Percentiles rank a stretch among this genome's conserved stretches.
Conservation (phyloP, 2,888 invertebrate species). For the Rotaria sp. region DNA sequence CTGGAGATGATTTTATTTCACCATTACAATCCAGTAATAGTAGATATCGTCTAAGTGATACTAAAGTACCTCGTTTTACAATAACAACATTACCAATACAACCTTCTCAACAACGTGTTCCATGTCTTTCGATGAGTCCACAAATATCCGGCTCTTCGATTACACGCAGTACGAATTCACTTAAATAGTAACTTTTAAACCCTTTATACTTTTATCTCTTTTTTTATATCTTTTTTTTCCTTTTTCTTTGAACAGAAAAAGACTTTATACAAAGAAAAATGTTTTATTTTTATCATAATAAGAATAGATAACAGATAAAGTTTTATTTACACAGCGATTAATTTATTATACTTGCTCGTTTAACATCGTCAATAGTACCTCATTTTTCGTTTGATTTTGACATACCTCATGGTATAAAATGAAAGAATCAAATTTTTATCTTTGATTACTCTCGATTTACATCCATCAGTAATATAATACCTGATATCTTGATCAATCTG, state of each 20-base stretch:
- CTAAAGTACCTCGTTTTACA: neutral
- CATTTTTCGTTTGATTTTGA: too few species aligned
- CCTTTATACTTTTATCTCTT: neutral
- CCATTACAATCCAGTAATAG: neutral
- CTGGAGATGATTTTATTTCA: neutral
- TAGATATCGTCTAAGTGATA: neutral
- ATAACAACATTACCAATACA: neutral
- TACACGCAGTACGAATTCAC: neutral
- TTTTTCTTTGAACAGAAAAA: neutral
- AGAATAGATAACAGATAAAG: neutral
- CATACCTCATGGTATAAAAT: too few species aligned
- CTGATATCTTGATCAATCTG: too few species aligned
- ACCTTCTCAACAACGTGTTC: conserved; percentile 4
- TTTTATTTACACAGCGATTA: neutral
- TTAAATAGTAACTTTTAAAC: neutral
- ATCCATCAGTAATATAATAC: too few species aligned
- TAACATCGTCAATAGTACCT: too few species aligned
- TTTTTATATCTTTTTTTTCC: neutral
- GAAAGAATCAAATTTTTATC: too few species aligned
- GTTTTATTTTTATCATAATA: neutral
- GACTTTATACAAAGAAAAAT: neutral
- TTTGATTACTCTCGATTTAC: too few species aligned
- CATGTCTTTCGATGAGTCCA: conserved; percentile 10
- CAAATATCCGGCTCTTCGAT: neutral
- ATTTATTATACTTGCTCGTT: too few species aligned